Conservation (phyloP, 2,113 vertebrate species). For the Cyrtonyx montezumae region DNA sequence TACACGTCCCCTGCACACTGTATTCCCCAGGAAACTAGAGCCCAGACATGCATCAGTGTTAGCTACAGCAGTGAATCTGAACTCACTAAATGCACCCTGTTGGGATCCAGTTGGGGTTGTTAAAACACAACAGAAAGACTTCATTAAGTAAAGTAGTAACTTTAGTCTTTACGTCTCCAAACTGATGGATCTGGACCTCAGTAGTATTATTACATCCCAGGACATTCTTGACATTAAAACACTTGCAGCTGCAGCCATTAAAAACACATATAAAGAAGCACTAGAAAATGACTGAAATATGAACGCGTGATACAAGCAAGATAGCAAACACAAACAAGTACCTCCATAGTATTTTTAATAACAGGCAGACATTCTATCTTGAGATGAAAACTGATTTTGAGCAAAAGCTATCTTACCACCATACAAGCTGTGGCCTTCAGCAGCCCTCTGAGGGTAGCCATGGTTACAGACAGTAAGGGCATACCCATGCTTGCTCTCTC, state of each 20-base stretch:
- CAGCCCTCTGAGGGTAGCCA: background rate
- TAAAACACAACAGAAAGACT: background rate
- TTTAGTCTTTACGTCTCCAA: background rate
- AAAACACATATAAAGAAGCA: background rate
- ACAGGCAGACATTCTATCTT: background rate
- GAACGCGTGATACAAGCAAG: background rate
- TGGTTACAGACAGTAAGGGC: background rate
- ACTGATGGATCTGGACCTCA: background rate
- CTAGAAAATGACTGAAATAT: background rate
- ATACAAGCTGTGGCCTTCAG: background rate
- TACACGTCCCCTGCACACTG: background rate
- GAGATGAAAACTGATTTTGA: background rate
- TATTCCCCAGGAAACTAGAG: fast-evolving
- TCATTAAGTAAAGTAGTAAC: background rate
- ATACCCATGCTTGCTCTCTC: background rate
- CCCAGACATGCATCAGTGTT: background rate
- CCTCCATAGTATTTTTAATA: background rate
- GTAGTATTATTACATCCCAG: background rate
- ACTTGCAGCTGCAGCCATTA: background rate
- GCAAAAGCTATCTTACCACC: background rate
- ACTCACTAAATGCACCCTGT: background rate
- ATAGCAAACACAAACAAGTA: background rate
- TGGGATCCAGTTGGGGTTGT: background rate
- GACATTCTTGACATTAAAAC: background rate
- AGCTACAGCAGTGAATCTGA: background rate